A percentile compares a stretch with the other conserved stretches of the same genome.
These are phyloP conservation scores for Oxyura jamaicensis DNA, from an alignment of 2,113 vertebrate genomes.

Conservation along the genomic window DNA sequence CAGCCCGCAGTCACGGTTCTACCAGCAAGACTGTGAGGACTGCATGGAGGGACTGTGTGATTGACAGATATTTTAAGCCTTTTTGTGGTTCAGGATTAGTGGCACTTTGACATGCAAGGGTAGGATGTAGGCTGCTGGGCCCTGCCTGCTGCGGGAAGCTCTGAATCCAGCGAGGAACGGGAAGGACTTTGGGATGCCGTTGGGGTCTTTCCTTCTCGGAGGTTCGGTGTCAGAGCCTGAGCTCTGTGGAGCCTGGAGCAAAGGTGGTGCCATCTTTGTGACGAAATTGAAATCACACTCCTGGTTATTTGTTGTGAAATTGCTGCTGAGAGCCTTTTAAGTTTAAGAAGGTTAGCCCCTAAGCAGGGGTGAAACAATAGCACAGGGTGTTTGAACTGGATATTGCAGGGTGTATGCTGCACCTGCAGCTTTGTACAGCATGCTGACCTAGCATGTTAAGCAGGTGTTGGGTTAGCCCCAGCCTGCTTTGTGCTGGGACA, in stretches of 20 bases:
- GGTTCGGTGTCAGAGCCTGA: not conserved
- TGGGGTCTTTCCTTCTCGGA: not conserved
- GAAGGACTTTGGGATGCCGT: not conserved
- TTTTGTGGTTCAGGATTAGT: constrained; percentile 8
- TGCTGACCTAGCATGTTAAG: not conserved
- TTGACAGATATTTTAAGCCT: constrained; percentile 24
- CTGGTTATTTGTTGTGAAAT: not conserved
- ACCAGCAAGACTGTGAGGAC: not conserved
- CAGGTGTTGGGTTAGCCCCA: not conserved
- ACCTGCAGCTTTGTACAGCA: not conserved
- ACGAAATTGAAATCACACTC: not conserved
- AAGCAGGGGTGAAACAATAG: not conserved
- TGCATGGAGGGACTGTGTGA: not conserved
- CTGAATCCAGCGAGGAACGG: not conserved
- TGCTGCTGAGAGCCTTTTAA: not conserved
- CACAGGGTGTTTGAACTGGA: not conserved
- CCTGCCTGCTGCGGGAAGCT: accelerated
- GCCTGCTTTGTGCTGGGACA: not conserved
- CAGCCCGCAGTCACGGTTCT: not conserved
- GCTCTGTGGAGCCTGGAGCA: not conserved
- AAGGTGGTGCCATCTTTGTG: not conserved
- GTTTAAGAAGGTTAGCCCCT: not conserved
- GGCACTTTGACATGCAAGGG: not conserved
- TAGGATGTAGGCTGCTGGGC: accelerated
- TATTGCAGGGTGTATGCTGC: not conserved